Percentiles rank a stretch among this genome's conserved stretches.
Evolutionary conservation across 1,140 invertebrate species (phyloP).

Genomic region (Lanistes nyassanus): DNA sequence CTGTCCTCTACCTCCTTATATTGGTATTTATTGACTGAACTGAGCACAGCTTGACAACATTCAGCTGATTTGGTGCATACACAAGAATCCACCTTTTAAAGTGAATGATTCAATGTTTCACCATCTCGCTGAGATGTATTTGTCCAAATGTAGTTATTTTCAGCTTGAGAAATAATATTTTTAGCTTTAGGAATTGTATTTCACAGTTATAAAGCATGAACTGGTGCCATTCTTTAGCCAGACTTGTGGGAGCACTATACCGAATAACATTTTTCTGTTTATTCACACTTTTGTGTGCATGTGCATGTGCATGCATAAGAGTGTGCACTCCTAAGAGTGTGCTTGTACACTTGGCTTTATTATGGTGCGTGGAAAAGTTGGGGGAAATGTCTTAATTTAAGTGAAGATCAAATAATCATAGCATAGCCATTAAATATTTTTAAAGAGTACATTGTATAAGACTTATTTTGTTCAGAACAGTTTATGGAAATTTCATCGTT

Average conservation of each 20-base stretch:
- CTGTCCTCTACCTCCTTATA: too few relatives aligned
- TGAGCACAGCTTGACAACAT: too few relatives aligned
- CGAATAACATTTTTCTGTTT: not conserved
- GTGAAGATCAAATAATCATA: not conserved
- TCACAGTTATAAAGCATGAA: not conserved
- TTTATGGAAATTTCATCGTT: too few relatives aligned
- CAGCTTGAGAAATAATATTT: not conserved
- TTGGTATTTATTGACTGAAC: too few relatives aligned
- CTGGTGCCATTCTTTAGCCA: not conserved
- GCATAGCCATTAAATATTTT: too few relatives aligned
- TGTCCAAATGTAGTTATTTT: not conserved
- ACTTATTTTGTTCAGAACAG: too few relatives aligned
- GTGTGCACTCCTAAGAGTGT: not conserved
- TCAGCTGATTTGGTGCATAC: too few relatives aligned
- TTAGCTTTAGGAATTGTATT: too few relatives aligned
- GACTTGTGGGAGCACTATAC: not conserved
- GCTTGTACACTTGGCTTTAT: not conserved
- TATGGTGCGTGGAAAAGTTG: not conserved
- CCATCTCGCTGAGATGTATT: not conserved
- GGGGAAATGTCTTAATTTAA: not conserved
- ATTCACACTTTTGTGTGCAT: not conserved
- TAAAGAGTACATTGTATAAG: too few relatives aligned
- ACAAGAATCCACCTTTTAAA: too few relatives aligned
- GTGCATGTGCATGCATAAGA: not conserved
- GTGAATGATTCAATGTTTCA: not conserved